These are phyloP conservation scores for Drosophila glabriapex DNA, from an alignment of 2,888 invertebrate species.

Conservation along the genomic window DNA sequence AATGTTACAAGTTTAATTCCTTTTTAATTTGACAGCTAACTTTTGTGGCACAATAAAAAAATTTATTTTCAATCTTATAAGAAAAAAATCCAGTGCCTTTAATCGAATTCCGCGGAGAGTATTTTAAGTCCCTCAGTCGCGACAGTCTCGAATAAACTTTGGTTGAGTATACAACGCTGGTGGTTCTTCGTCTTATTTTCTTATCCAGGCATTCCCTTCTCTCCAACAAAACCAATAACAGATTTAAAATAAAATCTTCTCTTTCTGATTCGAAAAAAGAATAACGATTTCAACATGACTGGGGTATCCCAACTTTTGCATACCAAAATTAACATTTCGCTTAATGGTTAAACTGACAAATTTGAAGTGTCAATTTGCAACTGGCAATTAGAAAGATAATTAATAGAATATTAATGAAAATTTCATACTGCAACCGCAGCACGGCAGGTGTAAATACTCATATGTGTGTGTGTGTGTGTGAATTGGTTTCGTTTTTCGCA, in stretches of 20 bases:
- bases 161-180: too few species aligned
- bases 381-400: constrained; percentile 52
- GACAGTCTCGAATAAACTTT: too few species aligned
- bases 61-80: too few species aligned
- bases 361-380: constrained; percentile 2
- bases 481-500: background rate
- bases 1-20: too few species aligned
- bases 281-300: background rate
- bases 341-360: constrained; percentile 2
- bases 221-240: background rate
- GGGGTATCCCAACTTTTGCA: background rate
- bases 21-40: too few species aligned
- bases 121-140: too few species aligned
- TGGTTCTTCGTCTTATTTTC: too few species aligned
- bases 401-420: constrained; percentile 45
- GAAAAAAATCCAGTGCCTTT: too few species aligned
- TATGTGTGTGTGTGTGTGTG: constrained; percentile 18
- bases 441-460: constrained; percentile 8
- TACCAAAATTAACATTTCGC: rapidly evolving
- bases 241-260: background rate
- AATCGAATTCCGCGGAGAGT: too few species aligned
- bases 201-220: too few species aligned
- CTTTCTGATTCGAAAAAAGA: background rate
- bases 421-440: constrained; percentile 25
- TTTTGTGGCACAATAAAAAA: too few species aligned